Evolutionary conservation across 2,888 invertebrate species (phyloP).

Genomic region (Fissipunctia ypsillon): DNA sequence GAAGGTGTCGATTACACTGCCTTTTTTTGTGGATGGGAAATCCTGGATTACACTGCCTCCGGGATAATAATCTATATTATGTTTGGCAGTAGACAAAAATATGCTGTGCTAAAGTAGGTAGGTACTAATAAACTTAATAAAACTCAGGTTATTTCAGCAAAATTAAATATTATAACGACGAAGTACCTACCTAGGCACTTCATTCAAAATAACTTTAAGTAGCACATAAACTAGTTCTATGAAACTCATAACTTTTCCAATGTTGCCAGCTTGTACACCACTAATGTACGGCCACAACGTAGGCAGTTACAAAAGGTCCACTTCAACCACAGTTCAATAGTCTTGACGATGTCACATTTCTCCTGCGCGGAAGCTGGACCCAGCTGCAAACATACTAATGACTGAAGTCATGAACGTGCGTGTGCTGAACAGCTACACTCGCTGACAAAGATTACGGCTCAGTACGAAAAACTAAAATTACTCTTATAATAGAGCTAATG

Average conservation of each 20-base stretch:
- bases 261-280: constrained; percentile 25
- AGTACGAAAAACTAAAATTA: too few species aligned
- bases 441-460: too few species aligned
- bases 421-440: too few species aligned
- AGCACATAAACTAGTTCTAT: constrained; percentile 30
- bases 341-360: not conserved
- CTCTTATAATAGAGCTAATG: too few species aligned
- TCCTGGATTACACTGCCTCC: too few species aligned
- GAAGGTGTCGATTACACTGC: not conserved
- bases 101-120: not conserved
- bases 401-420: too few species aligned
- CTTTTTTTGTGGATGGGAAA: too few species aligned
- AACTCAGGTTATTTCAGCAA: not conserved
- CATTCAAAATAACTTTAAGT: constrained; percentile 19
- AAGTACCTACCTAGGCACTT: not conserved
- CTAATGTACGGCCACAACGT: constrained; percentile 8
- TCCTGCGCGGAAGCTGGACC: not conserved
- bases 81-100: not conserved
- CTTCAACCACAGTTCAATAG: not conserved
- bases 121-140: not conserved
- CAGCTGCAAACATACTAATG: not conserved
- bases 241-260: constrained; percentile 29
- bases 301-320: constrained; percentile 17
- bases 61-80: not conserved
- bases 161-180: not conserved